These are phyloP conservation scores for Troides helena DNA, from an alignment of 2,888 invertebrate species.

Conservation along the genomic window DNA sequence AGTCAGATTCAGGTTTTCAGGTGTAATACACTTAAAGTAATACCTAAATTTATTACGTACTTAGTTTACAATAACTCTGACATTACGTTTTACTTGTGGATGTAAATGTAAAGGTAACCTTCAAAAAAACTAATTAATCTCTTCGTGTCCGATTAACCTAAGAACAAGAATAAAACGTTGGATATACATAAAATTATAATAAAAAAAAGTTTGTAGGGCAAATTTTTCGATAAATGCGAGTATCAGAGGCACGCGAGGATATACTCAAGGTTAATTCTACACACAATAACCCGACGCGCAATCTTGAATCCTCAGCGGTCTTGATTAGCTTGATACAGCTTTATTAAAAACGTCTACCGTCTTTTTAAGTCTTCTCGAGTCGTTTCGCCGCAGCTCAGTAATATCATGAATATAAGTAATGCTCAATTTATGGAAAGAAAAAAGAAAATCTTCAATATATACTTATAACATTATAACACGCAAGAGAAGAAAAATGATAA, in stretches of 20 bases:
- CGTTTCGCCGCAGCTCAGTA: slow-evolving; percentile 22
- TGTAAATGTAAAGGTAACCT: too few species aligned
- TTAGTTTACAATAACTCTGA: too few species aligned
- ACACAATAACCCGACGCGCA: slow-evolving; percentile 20
- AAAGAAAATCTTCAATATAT: background rate
- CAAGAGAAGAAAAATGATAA: too few species aligned
- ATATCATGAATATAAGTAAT: slow-evolving; percentile 27
- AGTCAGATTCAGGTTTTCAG: too few species aligned
- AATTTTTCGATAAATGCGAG: background rate
- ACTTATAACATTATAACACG: background rate
- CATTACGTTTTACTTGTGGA: too few species aligned
- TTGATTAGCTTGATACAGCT: slow-evolving; percentile 24
- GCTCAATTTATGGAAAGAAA: background rate
- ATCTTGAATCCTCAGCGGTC: slow-evolving; percentile 15
- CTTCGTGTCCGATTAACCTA: background rate
- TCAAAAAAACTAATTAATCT: too few species aligned
- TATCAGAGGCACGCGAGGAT: slow-evolving; percentile 6
- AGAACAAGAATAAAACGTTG: background rate
- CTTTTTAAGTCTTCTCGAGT: slow-evolving; percentile 23
- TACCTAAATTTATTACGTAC: too few species aligned
- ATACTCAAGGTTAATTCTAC: slow-evolving; percentile 22
- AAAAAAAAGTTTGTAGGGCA: background rate
- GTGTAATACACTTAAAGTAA: too few species aligned
- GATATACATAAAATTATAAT: background rate
- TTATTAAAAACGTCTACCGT: slow-evolving; percentile 29